A percentile compares a stretch with the other conserved stretches of the same genome.
phyloP scores from a whole-genome alignment of 1,140 invertebrate genomes.

The Ooceraea biroi region DNA sequence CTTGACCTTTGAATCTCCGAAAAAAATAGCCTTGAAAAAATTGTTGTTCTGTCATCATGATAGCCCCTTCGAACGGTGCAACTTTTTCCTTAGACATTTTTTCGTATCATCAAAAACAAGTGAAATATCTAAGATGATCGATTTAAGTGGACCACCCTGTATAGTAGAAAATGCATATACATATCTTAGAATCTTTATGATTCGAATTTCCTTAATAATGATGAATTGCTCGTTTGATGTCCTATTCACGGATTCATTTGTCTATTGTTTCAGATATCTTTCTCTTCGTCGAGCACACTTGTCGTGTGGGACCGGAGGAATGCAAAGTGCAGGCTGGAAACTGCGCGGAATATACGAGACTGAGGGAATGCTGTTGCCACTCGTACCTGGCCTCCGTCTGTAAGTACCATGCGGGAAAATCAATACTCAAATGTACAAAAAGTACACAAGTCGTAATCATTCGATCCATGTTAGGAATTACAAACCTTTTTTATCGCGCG shows the following conservation, averaged over 20 bases:
- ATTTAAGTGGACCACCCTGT: no score
- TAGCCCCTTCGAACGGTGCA: no score
- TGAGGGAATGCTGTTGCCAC: slow-evolving; percentile 90
- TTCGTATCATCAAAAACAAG: no score
- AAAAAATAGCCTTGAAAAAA: no score
- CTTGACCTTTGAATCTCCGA: no score
- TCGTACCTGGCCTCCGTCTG: slow-evolving; percentile 87
- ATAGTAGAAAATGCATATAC: no score
- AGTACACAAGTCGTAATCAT: not conserved
- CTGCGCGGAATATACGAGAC: slow-evolving; percentile 88
- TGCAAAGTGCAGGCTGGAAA: slow-evolving; percentile 88
- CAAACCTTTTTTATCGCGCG: not conserved
- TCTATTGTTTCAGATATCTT: slow-evolving; percentile 86
- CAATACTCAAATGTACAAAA: not conserved
- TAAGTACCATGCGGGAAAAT: slow-evolving; percentile 80
- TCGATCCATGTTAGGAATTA: slow-evolving; percentile 14
- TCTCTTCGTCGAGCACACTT: slow-evolving; percentile 90
- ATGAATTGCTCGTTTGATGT: no score
- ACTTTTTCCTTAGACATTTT: no score
- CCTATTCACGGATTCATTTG: not conserved
- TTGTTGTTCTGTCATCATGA: no score
- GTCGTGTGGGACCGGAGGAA: slow-evolving; percentile 88
- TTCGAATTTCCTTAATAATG: no score
- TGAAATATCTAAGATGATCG: no score
- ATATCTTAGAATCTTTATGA: no score